A percentile compares a stretch with the other conserved stretches of the same genome.
Evolutionary conservation across 1,140 invertebrate species (phyloP).

Genomic region (Heliconius hewitsoni): DNA sequence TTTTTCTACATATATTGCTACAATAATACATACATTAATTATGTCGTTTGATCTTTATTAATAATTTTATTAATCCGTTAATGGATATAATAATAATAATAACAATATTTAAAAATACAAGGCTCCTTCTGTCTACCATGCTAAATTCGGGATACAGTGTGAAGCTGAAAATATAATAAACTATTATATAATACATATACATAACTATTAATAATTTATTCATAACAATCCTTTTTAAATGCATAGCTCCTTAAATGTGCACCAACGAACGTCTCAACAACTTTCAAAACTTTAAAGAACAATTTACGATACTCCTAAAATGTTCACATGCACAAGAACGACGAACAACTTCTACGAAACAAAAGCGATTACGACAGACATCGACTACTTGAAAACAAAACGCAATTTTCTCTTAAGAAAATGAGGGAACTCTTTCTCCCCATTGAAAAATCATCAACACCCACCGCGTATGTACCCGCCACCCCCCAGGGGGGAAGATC

Average conservation of each 20-base stretch:
- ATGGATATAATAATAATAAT: too few relatives aligned
- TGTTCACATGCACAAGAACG: conserved; percentile 64
- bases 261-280: conserved; percentile 52
- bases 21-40: too few relatives aligned
- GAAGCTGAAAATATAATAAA: too few relatives aligned
- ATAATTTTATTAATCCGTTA: too few relatives aligned
- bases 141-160: too few relatives aligned
- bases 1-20: neutral
- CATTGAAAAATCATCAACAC: conserved; percentile 82
- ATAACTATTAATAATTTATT: neutral
- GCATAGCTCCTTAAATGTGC: conserved; percentile 57
- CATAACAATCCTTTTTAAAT: conserved; percentile 47
- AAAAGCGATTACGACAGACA: conserved; percentile 81
- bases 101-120: too few relatives aligned
- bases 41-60: too few relatives aligned
- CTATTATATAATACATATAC: neutral
- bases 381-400: conserved; percentile 81
- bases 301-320: conserved; percentile 62
- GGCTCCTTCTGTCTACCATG: too few relatives aligned
- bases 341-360: conserved; percentile 72
- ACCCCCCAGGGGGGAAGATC: conserved; percentile 65
- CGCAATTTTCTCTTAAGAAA: conserved; percentile 82
- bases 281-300: conserved; percentile 68
- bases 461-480: conserved; percentile 76
- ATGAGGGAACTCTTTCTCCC: conserved; percentile 82